Evolutionary conservation across 2,888 invertebrate species (phyloP).

Genomic region (Sesia bembeciformis): DNA sequence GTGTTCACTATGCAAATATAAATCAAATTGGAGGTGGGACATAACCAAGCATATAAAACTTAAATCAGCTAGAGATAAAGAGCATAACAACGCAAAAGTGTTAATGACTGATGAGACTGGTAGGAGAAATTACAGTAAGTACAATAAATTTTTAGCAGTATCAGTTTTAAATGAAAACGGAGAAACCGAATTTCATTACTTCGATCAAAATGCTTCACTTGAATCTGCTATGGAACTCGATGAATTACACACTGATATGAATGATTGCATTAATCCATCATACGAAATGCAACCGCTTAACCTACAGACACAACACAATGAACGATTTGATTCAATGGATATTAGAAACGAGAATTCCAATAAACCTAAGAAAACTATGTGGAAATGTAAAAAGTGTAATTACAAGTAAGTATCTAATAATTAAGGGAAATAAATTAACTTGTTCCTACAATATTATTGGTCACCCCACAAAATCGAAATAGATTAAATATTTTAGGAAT

Average conservation of each 20-base stretch:
- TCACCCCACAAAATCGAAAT: too few species aligned
- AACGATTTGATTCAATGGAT: conserved; percentile 34
- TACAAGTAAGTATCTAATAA: conserved; percentile 78
- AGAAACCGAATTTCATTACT: conserved; percentile 61
- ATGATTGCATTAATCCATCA: conserved; percentile 43
- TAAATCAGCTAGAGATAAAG: conserved; percentile 88
- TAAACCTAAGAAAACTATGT: conserved; percentile 81
- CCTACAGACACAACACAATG: conserved; percentile 58
- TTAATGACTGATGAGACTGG: conserved; percentile 94
- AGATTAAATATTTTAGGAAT: too few species aligned
- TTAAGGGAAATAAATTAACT: background rate
- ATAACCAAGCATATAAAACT: conserved; percentile 95
- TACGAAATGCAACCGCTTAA: conserved; percentile 77
- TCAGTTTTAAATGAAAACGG: conserved; percentile 74
- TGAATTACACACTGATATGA: conserved; percentile 64
- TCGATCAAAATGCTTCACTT: conserved; percentile 43
- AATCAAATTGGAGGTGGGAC: conserved; percentile 98
- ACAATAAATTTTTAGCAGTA: conserved; percentile 88
- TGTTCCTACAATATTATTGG: background rate
- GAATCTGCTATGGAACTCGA: conserved; percentile 64
- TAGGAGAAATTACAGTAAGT: conserved; percentile 92
- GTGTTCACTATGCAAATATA: conserved; percentile 94
- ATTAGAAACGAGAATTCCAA: conserved; percentile 42
- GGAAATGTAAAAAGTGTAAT: conserved; percentile 93
- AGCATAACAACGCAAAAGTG: conserved; percentile 86